These are phyloP conservation scores for Typhlichthys subterraneus DNA, from an alignment of 2,797 vertebrate genomes.

Conservation along the genomic window DNA sequence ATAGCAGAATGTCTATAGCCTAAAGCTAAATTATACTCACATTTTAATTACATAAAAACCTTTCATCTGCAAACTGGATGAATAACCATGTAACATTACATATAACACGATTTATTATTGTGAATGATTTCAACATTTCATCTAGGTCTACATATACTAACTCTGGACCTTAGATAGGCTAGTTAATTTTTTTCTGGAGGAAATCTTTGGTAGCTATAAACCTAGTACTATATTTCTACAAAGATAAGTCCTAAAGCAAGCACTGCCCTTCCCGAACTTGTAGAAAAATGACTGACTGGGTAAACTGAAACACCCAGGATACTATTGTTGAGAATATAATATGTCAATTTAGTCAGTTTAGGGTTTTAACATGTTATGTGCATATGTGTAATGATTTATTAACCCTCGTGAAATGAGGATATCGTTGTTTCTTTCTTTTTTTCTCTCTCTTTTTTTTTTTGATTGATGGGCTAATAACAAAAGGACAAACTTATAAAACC, in stretches of 20 bases:
- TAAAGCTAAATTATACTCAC: too few relatives aligned
- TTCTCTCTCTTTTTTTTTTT: too few relatives aligned
- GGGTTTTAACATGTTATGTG: conserved; percentile 1
- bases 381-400: conserved; percentile 3
- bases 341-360: conserved; percentile 27
- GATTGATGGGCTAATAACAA: too few relatives aligned
- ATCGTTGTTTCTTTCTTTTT: too few relatives aligned
- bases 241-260: conserved; percentile 35
- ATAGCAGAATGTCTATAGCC: too few relatives aligned
- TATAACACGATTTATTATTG: not conserved
- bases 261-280: conserved; percentile 40
- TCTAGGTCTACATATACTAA: not conserved
- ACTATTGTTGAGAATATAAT: conserved; percentile 43
- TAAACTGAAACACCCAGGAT: conserved; percentile 56
- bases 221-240: conserved; percentile 16
- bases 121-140: not conserved
- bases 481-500: too few relatives aligned
- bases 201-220: conserved; percentile 22
- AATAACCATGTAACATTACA: too few relatives aligned
- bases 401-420: not conserved
- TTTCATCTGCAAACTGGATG: too few relatives aligned
- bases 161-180: conserved; percentile 16
- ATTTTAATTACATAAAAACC: too few relatives aligned
- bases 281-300: conserved; percentile 52
- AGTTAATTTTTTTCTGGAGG: too few relatives aligned